Percentiles rank a stretch among this genome's conserved stretches.
Evolutionary conservation across 2,888 invertebrate species (phyloP).

Genomic region (Pollenia labialis): DNA sequence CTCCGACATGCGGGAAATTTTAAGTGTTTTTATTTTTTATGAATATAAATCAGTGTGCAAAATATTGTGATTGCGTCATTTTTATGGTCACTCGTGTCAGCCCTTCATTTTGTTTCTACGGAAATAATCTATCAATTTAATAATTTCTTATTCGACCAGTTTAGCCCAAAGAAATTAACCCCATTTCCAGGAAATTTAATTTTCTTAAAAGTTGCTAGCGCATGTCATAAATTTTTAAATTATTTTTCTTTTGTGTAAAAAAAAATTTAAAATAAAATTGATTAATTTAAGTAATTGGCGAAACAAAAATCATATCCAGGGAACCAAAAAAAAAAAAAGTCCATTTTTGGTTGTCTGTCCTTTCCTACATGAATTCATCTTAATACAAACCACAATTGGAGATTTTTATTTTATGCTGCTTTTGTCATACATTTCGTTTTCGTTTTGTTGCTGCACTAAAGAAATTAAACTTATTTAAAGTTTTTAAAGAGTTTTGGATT

Average conservation of each 20-base stretch:
- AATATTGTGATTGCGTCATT: too few relatives aligned
- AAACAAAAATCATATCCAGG: background rate
- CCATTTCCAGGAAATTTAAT: conserved; percentile 10
- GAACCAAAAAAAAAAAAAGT: conserved; percentile 37
- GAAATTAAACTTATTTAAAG: conserved; percentile 67
- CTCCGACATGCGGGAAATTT: too few relatives aligned
- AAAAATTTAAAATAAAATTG: conserved; percentile 31
- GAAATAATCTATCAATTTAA: background rate
- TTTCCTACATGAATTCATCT: conserved; percentile 41
- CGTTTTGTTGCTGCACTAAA: conserved; percentile 38
- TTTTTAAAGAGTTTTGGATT: conserved; percentile 17
- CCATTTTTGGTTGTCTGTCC: conserved; percentile 44
- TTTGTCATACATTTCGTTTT: conserved; percentile 61
- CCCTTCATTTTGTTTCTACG: too few relatives aligned
- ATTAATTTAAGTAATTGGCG: conserved; percentile 60
- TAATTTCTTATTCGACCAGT: background rate
- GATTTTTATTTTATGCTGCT: conserved; percentile 47
- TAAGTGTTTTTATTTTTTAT: too few relatives aligned
- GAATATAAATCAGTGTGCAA: too few relatives aligned
- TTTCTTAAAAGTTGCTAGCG: background rate
- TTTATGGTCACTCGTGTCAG: too few relatives aligned
- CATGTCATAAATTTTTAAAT: conserved; percentile 34
- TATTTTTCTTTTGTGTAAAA: conserved; percentile 14
- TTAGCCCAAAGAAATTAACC: background rate
- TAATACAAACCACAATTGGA: conserved; percentile 42